Evolutionary conservation across 1,140 invertebrate genomes (phyloP).

Genomic region (Heliconius nattereri): DNA sequence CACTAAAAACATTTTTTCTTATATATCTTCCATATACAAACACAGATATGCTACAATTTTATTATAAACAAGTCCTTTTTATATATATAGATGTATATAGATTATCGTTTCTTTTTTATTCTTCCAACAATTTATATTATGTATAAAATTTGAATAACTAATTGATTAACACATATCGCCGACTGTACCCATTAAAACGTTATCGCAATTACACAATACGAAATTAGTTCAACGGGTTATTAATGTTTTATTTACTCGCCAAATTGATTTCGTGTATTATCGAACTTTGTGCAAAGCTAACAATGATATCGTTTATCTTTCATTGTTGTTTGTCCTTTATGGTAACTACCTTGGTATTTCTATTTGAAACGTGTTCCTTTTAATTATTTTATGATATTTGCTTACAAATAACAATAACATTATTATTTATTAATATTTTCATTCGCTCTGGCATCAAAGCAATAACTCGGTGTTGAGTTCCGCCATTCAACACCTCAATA

Average conservation of each 20-base stretch:
- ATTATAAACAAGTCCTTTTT: no score
- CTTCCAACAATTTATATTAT: neutral
- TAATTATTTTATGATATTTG: neutral
- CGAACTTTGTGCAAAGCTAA: constrained; percentile 11
- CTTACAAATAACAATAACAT: neutral
- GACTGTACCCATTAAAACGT: constrained; percentile 11
- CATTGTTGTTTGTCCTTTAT: constrained; percentile 9
- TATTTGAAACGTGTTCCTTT: neutral
- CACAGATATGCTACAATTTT: no score
- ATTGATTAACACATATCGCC: neutral
- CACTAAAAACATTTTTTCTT: no score
- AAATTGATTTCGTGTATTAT: constrained; percentile 18
- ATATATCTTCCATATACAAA: no score
- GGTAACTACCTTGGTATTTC: neutral
- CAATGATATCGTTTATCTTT: constrained; percentile 5
- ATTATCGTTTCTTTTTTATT: neutral
- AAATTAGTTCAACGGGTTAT: constrained; percentile 15
- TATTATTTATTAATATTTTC: no score
- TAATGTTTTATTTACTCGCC: constrained; percentile 17
- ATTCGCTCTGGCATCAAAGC: no score
- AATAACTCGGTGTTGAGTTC: no score
- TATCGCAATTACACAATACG: constrained; percentile 15
- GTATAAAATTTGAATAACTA: neutral
- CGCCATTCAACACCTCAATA: no score
- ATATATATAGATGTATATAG: no score